Evolutionary conservation across 1,140 invertebrate species (phyloP).

Genomic region (Pinna nobilis): DNA sequence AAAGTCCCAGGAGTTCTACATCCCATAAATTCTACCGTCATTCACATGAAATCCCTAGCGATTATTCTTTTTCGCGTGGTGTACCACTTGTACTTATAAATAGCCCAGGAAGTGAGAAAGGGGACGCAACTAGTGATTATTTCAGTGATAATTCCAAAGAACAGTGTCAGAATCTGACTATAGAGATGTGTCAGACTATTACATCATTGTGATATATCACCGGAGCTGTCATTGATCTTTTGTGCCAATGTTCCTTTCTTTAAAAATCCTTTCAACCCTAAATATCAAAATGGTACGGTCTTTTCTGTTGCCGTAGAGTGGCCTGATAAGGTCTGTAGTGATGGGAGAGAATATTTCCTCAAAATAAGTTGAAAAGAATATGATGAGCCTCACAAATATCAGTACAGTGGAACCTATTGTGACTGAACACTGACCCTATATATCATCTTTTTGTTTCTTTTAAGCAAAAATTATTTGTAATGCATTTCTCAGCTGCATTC

Average conservation of each 20-base stretch:
- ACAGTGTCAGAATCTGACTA: constrained; percentile 37
- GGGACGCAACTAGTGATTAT: constrained; percentile 62
- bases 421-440: too few species aligned
- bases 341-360: too few species aligned
- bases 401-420: not conserved
- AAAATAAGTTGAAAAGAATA: too few species aligned
- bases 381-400: not conserved
- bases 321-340: too few species aligned
- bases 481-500: too few species aligned
- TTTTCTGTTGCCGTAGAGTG: too few species aligned
- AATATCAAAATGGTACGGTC: not conserved
- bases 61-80: constrained; percentile 6
- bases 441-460: too few species aligned
- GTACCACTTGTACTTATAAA: constrained; percentile 17
- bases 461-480: too few species aligned
- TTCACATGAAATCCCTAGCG: constrained; percentile 46
- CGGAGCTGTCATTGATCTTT: not conserved
- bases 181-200: constrained; percentile 51
- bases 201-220: constrained; percentile 44
- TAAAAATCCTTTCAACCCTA: not conserved
- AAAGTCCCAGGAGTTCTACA: constrained; percentile 31
- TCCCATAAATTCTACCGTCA: constrained; percentile 44
- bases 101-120: constrained; percentile 36
- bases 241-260: not conserved
- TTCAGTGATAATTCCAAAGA: constrained; percentile 69